These are phyloP conservation scores for Carollia perspicillata DNA, from an alignment of 2,113 vertebrate species.

Conservation along the genomic window DNA sequence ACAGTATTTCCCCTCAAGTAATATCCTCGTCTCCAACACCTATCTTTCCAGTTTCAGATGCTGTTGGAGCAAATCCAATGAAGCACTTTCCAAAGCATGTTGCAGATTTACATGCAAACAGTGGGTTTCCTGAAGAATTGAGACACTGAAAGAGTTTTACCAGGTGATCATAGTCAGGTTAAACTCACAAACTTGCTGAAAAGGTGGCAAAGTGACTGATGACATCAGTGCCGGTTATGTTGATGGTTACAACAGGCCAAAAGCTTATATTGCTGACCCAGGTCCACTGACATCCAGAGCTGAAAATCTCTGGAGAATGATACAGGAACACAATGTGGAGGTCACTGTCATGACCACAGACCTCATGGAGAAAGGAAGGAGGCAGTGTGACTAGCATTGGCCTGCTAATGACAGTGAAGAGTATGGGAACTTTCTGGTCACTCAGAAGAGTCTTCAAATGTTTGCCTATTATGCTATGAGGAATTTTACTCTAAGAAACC, in stretches of 20 bases:
- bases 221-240: slow-evolving; percentile 97
- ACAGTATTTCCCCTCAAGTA: slow-evolving; percentile 90
- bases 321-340: slow-evolving; percentile 95
- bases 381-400: slow-evolving; percentile 98
- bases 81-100: slow-evolving; percentile 94
- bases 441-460: slow-evolving; percentile 86
- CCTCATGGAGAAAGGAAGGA: slow-evolving; percentile 96
- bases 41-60: slow-evolving; percentile 90
- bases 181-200: slow-evolving; percentile 86
- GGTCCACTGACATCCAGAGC: slow-evolving; percentile 93
- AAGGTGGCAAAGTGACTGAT: slow-evolving; percentile 89
- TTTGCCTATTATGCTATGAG: slow-evolving; percentile 93
- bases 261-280: slow-evolving; percentile 94
- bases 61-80: slow-evolving; percentile 87
- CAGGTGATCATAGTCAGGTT: slow-evolving; percentile 97
- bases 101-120: slow-evolving; percentile 90
- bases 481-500: slow-evolving; percentile 90
- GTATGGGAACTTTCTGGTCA: slow-evolving; percentile 91
- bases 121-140: slow-evolving; percentile 92
- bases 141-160: slow-evolving; percentile 97
- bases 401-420: slow-evolving; percentile 92
- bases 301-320: slow-evolving; percentile 98
- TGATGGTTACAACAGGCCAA: slow-evolving; percentile 92
- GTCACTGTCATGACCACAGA: slow-evolving; percentile 98
- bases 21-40: slow-evolving; percentile 88